phyloP scores from a whole-genome alignment of 2,797 vertebrate species.

The Xyrichtys novacula region DNA sequence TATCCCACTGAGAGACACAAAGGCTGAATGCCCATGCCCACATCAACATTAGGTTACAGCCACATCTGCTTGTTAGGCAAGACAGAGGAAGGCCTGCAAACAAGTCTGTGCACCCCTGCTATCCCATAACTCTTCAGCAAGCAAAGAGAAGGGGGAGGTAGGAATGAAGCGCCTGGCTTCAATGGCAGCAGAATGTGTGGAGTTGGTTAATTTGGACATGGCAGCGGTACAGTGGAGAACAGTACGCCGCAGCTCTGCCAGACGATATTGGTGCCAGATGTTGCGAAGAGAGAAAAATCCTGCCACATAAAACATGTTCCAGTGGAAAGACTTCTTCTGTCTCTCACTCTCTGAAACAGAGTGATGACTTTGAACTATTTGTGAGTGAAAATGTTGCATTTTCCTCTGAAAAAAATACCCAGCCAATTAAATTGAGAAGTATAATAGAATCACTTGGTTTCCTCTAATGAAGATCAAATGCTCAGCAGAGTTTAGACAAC shows the following conservation, averaged over 20 bases:
- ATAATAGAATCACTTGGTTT: conserved; percentile 25
- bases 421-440: conserved; percentile 66
- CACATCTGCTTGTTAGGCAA: conserved; percentile 74
- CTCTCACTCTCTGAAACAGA: conserved; percentile 62
- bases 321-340: conserved; percentile 77
- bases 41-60: conserved; percentile 57
- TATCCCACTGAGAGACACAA: conserved; percentile 28
- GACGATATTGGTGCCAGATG: conserved; percentile 91
- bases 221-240: conserved; percentile 86
- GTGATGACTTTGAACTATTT: conserved; percentile 76
- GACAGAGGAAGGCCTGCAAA: conserved; percentile 63
- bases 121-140: conserved; percentile 71
- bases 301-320: conserved; percentile 86
- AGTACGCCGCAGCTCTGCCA: conserved; percentile 79
- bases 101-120: conserved; percentile 64
- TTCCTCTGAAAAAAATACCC: conserved; percentile 56
- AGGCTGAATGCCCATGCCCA: conserved; percentile 41
- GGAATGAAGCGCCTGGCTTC: conserved; percentile 79
- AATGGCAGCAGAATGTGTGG: conserved; percentile 83
- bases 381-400: conserved; percentile 61
- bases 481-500: conserved; percentile 1
- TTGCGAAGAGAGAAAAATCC: conserved; percentile 81
- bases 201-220: conserved; percentile 88
- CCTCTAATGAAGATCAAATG: conserved; percentile 34
- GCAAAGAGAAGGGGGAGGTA: conserved; percentile 32